A percentile compares a stretch with the other conserved stretches of the same genome.
These are phyloP conservation scores for Lucilia sericata DNA, from an alignment of 1,140 invertebrate genomes.

Conservation along the genomic window DNA sequence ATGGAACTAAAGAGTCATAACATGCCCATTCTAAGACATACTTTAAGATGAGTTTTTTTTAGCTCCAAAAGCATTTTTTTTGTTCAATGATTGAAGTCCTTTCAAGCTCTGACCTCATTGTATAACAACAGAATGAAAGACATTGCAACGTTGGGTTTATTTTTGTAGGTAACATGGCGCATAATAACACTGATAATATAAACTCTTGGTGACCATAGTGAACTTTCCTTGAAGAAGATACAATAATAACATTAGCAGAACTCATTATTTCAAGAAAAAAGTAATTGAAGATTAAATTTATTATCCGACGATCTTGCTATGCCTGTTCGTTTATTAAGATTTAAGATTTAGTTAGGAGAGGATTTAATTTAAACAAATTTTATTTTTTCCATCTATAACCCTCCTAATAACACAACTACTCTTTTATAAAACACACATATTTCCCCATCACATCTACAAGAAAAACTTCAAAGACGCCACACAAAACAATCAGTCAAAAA, in stretches of 20 bases:
- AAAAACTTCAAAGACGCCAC: neutral
- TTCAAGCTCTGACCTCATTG: neutral
- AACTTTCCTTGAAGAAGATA: neutral
- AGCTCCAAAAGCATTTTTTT: no score
- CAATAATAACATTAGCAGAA: neutral
- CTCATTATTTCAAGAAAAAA: neutral
- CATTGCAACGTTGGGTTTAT: neutral
- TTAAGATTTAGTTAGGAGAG: no score
- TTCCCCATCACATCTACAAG: neutral
- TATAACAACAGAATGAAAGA: neutral
- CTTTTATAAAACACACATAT: no score
- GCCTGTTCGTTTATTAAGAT: no score
- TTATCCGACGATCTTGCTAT: no score
- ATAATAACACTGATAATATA: neutral
- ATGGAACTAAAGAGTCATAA: no score
- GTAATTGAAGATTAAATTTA: no score
- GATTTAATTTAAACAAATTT: no score
- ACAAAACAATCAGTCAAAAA: neutral
- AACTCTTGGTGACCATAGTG: slow-evolving; percentile 7
- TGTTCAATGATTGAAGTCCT: neutral
- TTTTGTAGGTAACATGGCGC: neutral
- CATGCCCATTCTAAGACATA: no score
- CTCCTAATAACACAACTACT: neutral
- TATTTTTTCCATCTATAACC: neutral
- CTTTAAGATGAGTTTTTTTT: no score